A percentile compares a stretch with the other conserved stretches of the same genome.
Conservation (phyloP, 2,113 vertebrate genomes). For the Regulus satrapa region DNA sequence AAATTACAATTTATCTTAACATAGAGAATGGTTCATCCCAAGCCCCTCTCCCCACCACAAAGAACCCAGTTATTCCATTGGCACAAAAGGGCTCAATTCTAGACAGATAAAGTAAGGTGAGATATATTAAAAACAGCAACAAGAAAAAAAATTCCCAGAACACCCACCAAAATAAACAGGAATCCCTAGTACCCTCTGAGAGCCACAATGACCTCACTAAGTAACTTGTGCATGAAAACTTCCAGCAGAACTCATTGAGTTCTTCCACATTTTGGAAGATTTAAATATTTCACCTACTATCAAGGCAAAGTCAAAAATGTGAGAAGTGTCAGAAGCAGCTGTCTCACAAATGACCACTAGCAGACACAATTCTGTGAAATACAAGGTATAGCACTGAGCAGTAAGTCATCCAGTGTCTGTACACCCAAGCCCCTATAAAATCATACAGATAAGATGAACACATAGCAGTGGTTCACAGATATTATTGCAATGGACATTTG, state of each 20-base stretch:
- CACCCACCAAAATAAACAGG: not conserved
- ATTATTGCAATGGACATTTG: not conserved
- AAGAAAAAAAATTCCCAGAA: not conserved
- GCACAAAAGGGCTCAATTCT: not conserved
- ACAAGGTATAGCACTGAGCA: not conserved
- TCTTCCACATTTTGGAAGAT: not conserved
- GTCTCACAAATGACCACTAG: not conserved
- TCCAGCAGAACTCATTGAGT: not conserved
- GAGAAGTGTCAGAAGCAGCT: not conserved
- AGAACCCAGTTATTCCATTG: not conserved
- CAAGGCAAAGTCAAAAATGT: not conserved
- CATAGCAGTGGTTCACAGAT: accelerated
- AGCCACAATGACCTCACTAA: not conserved
- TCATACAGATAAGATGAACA: not conserved
- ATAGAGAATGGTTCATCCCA: not conserved
- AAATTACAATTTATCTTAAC: not conserved
- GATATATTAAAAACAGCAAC: not conserved
- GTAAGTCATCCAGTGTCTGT: not conserved
- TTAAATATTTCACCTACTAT: not conserved
- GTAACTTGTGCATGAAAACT: not conserved
- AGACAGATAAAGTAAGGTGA: not conserved
- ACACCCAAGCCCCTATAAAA: not conserved
- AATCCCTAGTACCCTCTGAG: not conserved
- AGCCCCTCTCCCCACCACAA: not conserved
- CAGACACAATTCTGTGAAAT: not conserved